These are phyloP conservation scores for Xenus cinereus DNA, from an alignment of 2,113 vertebrate species.

Conservation along the genomic window DNA sequence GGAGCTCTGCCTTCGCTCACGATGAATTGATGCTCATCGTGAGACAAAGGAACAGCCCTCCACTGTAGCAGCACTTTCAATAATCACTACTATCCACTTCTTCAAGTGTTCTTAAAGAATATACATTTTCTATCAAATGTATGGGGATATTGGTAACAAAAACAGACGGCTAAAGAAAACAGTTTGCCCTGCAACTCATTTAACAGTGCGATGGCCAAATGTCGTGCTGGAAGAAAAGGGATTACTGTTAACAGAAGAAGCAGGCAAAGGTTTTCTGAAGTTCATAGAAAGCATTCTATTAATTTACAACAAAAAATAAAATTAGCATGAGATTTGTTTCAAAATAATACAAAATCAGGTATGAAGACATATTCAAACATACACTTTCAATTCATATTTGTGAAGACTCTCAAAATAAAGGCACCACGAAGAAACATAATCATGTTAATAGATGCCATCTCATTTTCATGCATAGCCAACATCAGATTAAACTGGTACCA, in stretches of 20 bases:
- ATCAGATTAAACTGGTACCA: background rate
- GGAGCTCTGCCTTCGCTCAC: background rate
- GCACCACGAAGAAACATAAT: background rate
- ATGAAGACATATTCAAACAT: background rate
- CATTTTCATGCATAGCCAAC: background rate
- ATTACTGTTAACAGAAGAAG: background rate
- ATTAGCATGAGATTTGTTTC: background rate
- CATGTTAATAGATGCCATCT: background rate
- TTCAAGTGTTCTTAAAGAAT: background rate
- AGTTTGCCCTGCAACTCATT: background rate
- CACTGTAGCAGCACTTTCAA: background rate
- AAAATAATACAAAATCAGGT: background rate
- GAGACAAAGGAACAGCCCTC: background rate
- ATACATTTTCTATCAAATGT: background rate
- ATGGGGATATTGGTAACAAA: background rate
- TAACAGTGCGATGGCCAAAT: background rate
- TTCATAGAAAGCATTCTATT: background rate
- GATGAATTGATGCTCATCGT: background rate
- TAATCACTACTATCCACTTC: background rate
- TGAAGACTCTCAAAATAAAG: background rate
- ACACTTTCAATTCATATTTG: background rate
- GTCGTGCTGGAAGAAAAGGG: background rate
- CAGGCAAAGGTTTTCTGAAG: background rate
- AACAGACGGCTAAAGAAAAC: background rate
- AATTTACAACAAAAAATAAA: background rate